Base-by-base conservation (phyloP, 2,797 vertebrate species). In the Galaxias olidus region DNA sequence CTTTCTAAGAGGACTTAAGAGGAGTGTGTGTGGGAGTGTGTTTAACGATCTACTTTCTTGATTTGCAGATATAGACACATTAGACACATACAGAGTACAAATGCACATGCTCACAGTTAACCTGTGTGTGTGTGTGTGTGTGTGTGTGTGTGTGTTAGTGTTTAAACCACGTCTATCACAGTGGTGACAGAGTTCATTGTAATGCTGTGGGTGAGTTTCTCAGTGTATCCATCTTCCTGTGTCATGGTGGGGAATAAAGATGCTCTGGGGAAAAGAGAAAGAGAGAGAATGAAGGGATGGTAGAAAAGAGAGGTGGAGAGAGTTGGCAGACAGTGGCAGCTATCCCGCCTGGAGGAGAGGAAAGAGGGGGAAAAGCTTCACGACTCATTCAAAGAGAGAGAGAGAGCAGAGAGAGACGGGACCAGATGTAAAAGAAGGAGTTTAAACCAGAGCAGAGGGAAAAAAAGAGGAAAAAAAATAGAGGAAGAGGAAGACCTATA, bases 211-310 rank as follows among this genome's bases (percentile, higher is more conserved):
- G 30, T 6, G 6, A 66, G 69, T 71, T 76, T 71, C 72, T 65
- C 54, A 68, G 68, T 51, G 67, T 46, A 79, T 87, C 69, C 47
- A 65, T 87, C 81, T 74, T 71, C 57, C 18, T 18, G 12, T 76
- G 79, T 78, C 68, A 78, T 69, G 66, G 47, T 14, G 30, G 61
- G 53, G 69, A 72, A 46, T 40, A 54, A 71, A 65, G 65, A 68
- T 9, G 20, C 71, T 61, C 13, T 68, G 10, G 59, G 64, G 40
- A 7, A 59, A 59, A 40, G 41, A 18, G 56, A 49, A 18, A 43
- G 56, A 19, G 9, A 17, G 49, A 51, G 43, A 12, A 15, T 40
- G 12, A n/a, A 14, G 41, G 30, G 41, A 41, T 42, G 40, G 42
- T 30, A 57, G 10, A n/a, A n/a, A 11, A 14, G 9, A 9, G 41